A percentile compares a stretch with the other conserved stretches of the same genome.
These are phyloP conservation scores for Menura novaehollandiae DNA, from an alignment of 2,113 vertebrate genomes.

Conservation along the genomic window DNA sequence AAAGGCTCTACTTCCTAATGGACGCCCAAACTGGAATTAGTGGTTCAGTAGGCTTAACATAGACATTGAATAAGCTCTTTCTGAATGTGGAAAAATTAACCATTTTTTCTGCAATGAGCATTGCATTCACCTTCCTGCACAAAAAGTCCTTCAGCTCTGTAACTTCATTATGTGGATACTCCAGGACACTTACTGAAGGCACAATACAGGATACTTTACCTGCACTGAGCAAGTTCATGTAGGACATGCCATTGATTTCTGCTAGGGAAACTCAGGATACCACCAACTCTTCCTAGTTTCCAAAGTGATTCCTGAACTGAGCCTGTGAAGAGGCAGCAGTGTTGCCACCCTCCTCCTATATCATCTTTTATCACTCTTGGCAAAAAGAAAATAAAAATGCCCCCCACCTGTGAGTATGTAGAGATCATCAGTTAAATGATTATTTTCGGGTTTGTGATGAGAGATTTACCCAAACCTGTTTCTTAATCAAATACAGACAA, in stretches of 20 bases:
- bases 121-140: background rate
- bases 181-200: background rate
- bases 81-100: background rate
- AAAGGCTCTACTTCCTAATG: background rate
- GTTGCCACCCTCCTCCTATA: background rate
- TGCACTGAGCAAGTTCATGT: background rate
- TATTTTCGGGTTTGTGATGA: background rate
- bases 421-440: background rate
- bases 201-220: background rate
- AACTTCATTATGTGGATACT: background rate
- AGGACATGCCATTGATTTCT: background rate
- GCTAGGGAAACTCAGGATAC: background rate
- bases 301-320: rapidly evolving
- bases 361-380: background rate
- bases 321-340: background rate
- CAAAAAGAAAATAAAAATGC: background rate
- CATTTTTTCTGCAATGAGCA: background rate
- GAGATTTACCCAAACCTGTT: background rate
- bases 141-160: background rate
- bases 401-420: background rate
- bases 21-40: background rate
- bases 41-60: background rate
- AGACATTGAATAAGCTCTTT: background rate
- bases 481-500: background rate
- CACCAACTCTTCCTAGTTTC: background rate